Evolutionary conservation across 2,113 vertebrate species (phyloP).

Genomic region (Melanotaenia duboulayi): DNA sequence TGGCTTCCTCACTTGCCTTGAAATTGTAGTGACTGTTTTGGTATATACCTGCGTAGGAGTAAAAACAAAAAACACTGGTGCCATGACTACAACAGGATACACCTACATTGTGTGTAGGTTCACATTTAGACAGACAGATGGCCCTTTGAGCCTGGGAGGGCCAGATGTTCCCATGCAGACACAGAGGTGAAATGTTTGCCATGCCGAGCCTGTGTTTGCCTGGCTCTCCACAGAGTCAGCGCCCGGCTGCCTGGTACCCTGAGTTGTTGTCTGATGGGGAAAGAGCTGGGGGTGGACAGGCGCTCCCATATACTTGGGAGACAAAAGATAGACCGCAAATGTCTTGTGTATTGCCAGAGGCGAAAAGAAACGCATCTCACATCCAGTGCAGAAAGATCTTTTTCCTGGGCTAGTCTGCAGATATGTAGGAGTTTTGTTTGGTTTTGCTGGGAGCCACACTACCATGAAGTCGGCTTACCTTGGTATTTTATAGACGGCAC

Average conservation of each 20-base stretch:
- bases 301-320: constrained; percentile 44
- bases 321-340: constrained; percentile 58
- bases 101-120: constrained; percentile 47
- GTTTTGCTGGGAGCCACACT: constrained; percentile 56
- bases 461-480: constrained; percentile 66
- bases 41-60: constrained; percentile 49
- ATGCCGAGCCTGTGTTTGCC: constrained; percentile 73
- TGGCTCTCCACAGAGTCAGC: constrained; percentile 53
- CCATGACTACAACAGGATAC: constrained; percentile 60
- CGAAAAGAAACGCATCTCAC: constrained; percentile 45
- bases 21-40: constrained; percentile 32
- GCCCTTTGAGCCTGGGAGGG: constrained; percentile 55
- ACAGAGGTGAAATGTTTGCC: constrained; percentile 78
- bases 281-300: constrained; percentile 43
- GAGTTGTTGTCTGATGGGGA: constrained; percentile 46
- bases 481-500: constrained; percentile 53
- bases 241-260: constrained; percentile 49
- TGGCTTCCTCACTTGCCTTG: constrained; percentile 17
- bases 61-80: constrained; percentile 25
- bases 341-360: constrained; percentile 51
- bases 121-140: constrained; percentile 49
- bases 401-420: constrained; percentile 40
- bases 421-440: constrained; percentile 38
- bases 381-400: constrained; percentile 43
- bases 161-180: constrained; percentile 80